A percentile compares a stretch with the other conserved stretches of the same genome.
Conservation (phyloP, 1,140 invertebrate genomes). For the Drosophila serrata region DNA sequence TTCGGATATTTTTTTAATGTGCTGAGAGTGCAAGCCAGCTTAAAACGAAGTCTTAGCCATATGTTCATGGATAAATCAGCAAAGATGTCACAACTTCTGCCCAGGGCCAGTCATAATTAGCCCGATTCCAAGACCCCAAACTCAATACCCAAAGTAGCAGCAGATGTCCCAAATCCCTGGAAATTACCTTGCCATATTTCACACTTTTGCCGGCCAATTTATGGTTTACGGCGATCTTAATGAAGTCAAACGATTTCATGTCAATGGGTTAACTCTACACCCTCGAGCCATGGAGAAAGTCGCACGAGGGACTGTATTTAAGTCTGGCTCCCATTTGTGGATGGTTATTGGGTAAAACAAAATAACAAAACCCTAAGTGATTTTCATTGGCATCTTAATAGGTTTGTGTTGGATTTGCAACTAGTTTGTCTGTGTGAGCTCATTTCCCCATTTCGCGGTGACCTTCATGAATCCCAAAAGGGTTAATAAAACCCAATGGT, state of each 20-base stretch:
- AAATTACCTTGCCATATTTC: constrained; percentile 72
- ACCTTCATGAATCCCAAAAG: constrained; percentile 36
- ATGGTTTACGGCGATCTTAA: constrained; percentile 62
- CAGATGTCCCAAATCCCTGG: constrained; percentile 58
- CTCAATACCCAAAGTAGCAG: constrained; percentile 1
- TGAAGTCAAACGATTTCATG: constrained; percentile 68
- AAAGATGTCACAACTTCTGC: constrained; percentile 69
- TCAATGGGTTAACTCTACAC: constrained; percentile 73
- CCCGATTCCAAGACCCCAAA: constrained; percentile 25
- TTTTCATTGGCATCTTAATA: constrained; percentile 57
- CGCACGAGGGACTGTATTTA: constrained; percentile 19
- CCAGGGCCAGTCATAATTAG: constrained; percentile 60
- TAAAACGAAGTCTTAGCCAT: constrained; percentile 25
- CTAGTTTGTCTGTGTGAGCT: constrained; percentile 13
- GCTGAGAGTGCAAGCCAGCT: constrained; percentile 46
- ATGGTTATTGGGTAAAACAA: constrained; percentile 53
- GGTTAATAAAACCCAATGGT: constrained; percentile 15
- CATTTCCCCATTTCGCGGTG: constrained; percentile 33
- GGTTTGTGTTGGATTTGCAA: constrained; percentile 38
- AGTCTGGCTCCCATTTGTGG: constrained; percentile 14
- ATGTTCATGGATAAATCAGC: constrained; percentile 25
- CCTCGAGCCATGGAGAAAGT: constrained; percentile 74
- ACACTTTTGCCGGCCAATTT: constrained; percentile 73
- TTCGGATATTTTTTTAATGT: constrained; percentile 12
- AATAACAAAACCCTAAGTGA: constrained; percentile 35